Base-by-base conservation (phyloP, 2,113 vertebrate genomes). In the Nothobranchius furzeri region DNA sequence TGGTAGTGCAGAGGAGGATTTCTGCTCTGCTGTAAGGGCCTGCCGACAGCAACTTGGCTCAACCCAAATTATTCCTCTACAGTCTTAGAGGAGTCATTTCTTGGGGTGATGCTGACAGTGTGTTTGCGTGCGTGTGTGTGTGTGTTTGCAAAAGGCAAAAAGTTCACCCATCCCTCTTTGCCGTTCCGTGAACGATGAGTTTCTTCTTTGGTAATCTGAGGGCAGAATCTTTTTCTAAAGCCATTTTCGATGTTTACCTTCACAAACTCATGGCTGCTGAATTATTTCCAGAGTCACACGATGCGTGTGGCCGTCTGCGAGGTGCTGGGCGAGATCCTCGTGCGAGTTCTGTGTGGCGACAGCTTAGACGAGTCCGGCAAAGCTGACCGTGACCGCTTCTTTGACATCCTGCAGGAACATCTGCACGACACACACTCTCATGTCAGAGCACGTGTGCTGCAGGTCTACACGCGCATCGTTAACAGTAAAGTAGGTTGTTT, bases 301-400 rank as follows among this genome's bases (percentile, higher is more conserved):
- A 94, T 99, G 94, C 94, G 98, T 48, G 96, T 96, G 13, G 96
- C 96, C 0, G 76, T 99, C 64, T 93, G 98, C 13, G 87, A 92
- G 0, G 93, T 96, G 4, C 93, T 98, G 83, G 92, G 96, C 0
- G 96, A 98, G 72, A 91, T 93, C 66, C 81, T 99, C 12, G 75
- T 96, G 1, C 92, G 93, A 17, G 93, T 98, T 53, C 89, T 99
- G 55, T 95, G 89, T 1, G 96, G 96, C 0, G 95, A 98, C 35
- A 83, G 94, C 1, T 87, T 98, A 9, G 95, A 96, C 1, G 95
- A 94, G 12, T 75, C 91, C 0, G 93, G 93, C 6, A 94, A 93
- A 74, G 90, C 89, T 0, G 95, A 95, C 60, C 90, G 98, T 14
- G 95, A 98, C 82, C 91, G 95, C 58, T 98, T 97, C 86, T 88